A percentile compares a stretch with the other conserved stretches of the same genome.
Evolutionary conservation across 2,113 vertebrate genomes (phyloP).

Genomic region (Heteronetta atricapilla): DNA sequence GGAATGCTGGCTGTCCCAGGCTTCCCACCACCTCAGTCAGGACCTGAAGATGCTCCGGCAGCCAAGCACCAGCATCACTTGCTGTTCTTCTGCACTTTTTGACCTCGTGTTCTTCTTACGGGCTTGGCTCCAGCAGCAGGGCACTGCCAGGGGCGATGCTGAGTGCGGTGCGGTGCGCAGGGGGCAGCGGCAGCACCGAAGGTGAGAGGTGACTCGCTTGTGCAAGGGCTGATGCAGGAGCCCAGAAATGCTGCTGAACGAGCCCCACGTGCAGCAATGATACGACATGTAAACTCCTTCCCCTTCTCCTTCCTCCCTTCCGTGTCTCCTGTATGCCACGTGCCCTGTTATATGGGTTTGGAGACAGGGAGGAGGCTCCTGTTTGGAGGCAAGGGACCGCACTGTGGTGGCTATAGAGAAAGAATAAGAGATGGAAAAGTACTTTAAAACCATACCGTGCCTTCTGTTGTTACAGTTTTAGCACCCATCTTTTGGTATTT

Average conservation of each 20-base stretch:
- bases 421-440: not conserved
- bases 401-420: not conserved
- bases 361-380: not conserved
- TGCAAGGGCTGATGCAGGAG: not conserved
- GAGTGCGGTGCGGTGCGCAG: not conserved
- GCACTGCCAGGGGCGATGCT: not conserved
- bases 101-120: not conserved
- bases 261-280: not conserved
- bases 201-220: not conserved
- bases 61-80: not conserved
- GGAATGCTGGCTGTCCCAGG: not conserved
- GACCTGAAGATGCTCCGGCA: not conserved
- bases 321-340: accelerated
- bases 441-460: not conserved
- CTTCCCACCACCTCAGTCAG: not conserved
- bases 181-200: not conserved
- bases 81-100: accelerated
- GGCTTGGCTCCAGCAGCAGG: not conserved
- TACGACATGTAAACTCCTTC: not conserved
- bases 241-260: slow-evolving; percentile 25
- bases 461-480: not conserved
- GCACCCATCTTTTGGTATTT: not conserved
- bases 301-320: not conserved
- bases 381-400: not conserved
- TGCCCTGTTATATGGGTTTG: not conserved